Conservation (phyloP, 2,113 vertebrate species). For the Catagonus wagneri region DNA sequence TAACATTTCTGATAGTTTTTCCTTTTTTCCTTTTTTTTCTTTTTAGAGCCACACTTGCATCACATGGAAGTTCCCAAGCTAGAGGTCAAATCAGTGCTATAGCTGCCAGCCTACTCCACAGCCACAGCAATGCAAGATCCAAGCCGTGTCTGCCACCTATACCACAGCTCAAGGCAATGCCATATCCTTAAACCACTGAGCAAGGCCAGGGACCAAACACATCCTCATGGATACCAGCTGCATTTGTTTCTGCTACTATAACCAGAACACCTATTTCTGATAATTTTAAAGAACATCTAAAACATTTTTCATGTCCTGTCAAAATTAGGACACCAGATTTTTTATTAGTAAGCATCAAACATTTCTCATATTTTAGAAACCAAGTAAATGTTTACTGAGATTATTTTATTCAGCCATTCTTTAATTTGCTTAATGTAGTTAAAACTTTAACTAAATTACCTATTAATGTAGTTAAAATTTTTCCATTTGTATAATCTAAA, state of each 20-base stretch:
- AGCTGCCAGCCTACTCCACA: too few species aligned
- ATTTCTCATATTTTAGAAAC: constrained; percentile 35
- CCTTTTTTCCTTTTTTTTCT: too few species aligned
- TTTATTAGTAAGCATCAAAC: not conserved
- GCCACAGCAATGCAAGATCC: too few species aligned
- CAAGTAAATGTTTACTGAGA: not conserved
- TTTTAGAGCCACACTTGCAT: too few species aligned
- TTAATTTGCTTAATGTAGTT: not conserved
- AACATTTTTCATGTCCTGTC: not conserved
- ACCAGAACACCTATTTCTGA: not conserved
- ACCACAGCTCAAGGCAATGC: too few species aligned
- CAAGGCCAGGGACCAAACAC: too few species aligned
- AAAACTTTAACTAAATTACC: not conserved
- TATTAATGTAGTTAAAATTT: not conserved
- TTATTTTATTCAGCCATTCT: not conserved
- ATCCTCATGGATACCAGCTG: too few species aligned
- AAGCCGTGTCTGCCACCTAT: too few species aligned
- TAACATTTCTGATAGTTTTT: not conserved
- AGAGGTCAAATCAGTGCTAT: too few species aligned
- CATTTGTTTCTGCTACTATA: too few species aligned
- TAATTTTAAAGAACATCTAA: not conserved
- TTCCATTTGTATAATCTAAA: not conserved
- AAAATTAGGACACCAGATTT: constrained; percentile 1
- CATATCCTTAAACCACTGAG: too few species aligned
- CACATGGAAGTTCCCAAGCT: too few species aligned